Base-by-base conservation (phyloP, 2,797 vertebrate species). In the Gymnoscopelus braueri region DNA sequence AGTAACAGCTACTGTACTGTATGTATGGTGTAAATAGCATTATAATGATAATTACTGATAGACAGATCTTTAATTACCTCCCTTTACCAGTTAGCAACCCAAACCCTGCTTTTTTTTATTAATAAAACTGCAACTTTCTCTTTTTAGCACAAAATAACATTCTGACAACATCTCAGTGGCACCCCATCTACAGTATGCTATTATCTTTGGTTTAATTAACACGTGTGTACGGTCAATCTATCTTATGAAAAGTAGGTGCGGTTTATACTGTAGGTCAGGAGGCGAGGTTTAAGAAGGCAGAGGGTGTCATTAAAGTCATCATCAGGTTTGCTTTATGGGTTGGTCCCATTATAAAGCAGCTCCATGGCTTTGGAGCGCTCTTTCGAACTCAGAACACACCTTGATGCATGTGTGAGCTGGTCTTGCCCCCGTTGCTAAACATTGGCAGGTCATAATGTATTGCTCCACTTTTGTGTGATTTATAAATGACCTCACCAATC, bases 241-340 rank as follows among this genome's bases (percentile, higher is more conserved):
- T 29, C 70, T 75, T 73, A 2, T 23, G 52, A 67, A 61, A 72
- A 6, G 51, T 66, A 67, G 79, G 83, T 71, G 77, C 80, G 35
- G 10, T 54, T 67, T 51, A 63, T 29, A 29, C 26, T 29, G 26
- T 29, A 29, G 77, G 65, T 63, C 68, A 68, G 75, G 77, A 29
- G 26, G 4, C 7, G 64, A 29, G 63, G 62, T 63, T 29, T 73
- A 50, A 59, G 58, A 67, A 47, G 56, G 12, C 29, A 65, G 65
- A 47, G 67, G 73, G 67, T 67, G 80, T 57, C 77, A 19, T 60
- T 44, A 0, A 3, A 63, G 63, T 85, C 84, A 83, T 85, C 68
- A 51, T n/a, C 61, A 6, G 55, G 72, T 89, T 85, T 89, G 79
- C 69, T 84, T 89, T 84, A 79, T 63, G 79, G 84, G 84, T 63